Evolutionary conservation across 2,797 vertebrate species (phyloP).

Genomic region (Eremophila alpestris): DNA sequence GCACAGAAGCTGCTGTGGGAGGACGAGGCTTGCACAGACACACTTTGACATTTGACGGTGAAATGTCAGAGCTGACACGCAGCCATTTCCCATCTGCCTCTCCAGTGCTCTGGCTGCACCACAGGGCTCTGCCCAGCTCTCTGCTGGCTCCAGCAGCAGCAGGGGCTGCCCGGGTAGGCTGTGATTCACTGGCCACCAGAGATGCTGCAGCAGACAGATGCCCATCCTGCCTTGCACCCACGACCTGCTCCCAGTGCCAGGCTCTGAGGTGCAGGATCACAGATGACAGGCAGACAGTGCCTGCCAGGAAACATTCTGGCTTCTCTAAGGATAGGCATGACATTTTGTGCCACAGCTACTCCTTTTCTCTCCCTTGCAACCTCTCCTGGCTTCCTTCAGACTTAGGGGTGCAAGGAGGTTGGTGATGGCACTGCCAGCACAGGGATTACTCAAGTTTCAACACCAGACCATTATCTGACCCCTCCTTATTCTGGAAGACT

Average conservation of each 20-base stretch:
- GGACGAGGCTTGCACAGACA: background rate
- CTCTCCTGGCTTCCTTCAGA: background rate
- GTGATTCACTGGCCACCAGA: background rate
- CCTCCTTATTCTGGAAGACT: background rate
- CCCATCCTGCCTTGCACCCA: background rate
- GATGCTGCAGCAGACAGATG: background rate
- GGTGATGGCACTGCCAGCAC: background rate
- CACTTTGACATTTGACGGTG: slow-evolving; percentile 16
- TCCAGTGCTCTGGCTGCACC: background rate
- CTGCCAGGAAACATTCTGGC: accelerated
- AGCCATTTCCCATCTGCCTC: background rate
- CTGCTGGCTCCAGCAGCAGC: background rate
- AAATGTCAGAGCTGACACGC: background rate
- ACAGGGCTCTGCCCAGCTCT: background rate
- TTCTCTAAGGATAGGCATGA: background rate
- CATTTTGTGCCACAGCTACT: background rate
- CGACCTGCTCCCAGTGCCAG: background rate
- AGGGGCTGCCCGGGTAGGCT: accelerated
- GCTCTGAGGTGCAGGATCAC: background rate
- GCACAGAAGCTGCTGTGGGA: slow-evolving; percentile 8
- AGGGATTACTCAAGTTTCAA: background rate
- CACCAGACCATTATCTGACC: background rate
- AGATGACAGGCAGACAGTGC: background rate
- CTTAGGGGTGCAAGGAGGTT: background rate
- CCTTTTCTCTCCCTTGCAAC: background rate